Evolutionary conservation across 2,113 vertebrate genomes (phyloP).

Genomic region (Amazona vittata): DNA sequence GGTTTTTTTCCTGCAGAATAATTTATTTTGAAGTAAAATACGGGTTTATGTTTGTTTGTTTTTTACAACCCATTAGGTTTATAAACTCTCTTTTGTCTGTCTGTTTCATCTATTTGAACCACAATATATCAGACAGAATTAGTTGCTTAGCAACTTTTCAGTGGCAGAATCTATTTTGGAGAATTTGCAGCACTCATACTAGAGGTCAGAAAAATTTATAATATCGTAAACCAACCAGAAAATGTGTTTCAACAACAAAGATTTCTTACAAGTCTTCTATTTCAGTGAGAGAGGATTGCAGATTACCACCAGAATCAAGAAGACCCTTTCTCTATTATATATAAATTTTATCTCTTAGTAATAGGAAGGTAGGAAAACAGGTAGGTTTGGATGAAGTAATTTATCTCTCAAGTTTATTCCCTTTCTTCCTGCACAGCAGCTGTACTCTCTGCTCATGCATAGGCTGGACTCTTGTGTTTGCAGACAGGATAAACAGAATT

Average conservation of each 20-base stretch:
- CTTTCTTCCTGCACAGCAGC: background rate
- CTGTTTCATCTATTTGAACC: conserved; percentile 54
- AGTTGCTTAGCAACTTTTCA: conserved; percentile 71
- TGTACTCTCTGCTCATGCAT: background rate
- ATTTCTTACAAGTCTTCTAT: conserved; percentile 43
- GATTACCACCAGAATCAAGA: background rate
- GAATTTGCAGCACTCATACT: conserved; percentile 32
- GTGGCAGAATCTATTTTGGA: conserved; percentile 49
- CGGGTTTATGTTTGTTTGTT: conserved; percentile 8
- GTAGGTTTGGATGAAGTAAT: background rate
- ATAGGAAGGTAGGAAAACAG: background rate
- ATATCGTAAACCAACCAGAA: conserved; percentile 50
- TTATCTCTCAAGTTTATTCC: background rate
- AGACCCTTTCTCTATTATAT: too few species aligned
- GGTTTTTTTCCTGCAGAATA: background rate
- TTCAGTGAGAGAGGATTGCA: conserved; percentile 26
- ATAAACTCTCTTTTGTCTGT: conserved; percentile 56
- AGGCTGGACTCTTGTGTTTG: background rate
- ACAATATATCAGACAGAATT: conserved; percentile 44
- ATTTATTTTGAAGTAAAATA: conserved; percentile 27
- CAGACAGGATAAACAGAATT: background rate
- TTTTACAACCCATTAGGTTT: conserved; percentile 51
- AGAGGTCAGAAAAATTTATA: conserved; percentile 70
- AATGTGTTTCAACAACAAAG: conserved; percentile 54
- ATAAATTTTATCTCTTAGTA: too few species aligned